Evolutionary conservation across 2,113 vertebrate genomes (phyloP).

Genomic region (Laticauda colubrina): DNA sequence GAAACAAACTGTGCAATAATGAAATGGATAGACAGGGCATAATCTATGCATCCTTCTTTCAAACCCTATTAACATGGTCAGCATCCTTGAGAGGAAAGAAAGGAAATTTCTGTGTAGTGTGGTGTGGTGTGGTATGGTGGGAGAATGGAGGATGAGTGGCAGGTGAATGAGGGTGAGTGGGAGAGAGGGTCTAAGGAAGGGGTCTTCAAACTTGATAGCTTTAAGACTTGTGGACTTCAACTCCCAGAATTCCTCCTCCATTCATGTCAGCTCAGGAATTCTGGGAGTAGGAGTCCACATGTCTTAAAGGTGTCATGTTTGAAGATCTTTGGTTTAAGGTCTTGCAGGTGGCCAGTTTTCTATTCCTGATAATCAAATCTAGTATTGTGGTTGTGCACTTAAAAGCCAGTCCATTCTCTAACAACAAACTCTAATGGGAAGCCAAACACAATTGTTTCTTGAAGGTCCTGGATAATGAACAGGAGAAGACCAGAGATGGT

Average conservation of each 20-base stretch:
- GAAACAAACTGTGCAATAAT: neutral
- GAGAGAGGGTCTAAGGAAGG: no score
- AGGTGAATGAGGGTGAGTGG: neutral
- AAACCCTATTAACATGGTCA: neutral
- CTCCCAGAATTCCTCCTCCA: no score
- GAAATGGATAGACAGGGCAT: neutral
- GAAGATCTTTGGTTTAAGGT: neutral
- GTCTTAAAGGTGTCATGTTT: no score
- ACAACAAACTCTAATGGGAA: no score
- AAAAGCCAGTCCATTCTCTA: neutral
- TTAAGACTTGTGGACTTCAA: no score
- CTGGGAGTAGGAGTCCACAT: no score
- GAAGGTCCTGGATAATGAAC: neutral
- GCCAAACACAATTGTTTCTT: neutral
- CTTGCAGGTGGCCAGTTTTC: neutral
- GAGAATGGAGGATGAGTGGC: neutral
- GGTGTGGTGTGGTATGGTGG: neutral
- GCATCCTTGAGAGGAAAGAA: neutral
- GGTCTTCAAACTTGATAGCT: no score
- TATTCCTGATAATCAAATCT: neutral
- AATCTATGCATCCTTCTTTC: neutral
- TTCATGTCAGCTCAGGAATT: no score
- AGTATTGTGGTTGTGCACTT: neutral
- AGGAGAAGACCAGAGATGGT: neutral
- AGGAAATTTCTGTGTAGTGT: neutral